Conservation (phyloP, 2,113 vertebrate species). For the Coreoperca whiteheadi region DNA sequence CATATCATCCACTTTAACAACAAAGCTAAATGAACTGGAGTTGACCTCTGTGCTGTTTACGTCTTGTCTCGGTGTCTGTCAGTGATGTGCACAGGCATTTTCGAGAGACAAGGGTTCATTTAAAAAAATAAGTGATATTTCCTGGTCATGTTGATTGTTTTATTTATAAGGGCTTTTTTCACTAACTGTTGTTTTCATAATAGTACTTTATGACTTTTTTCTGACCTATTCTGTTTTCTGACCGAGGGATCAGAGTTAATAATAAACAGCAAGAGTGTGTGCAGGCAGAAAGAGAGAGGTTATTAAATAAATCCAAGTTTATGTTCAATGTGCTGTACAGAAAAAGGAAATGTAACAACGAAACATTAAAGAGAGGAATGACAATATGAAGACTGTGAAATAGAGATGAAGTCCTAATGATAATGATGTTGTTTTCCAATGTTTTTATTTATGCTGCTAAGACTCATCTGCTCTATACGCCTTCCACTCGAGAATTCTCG, state of each 20-base stretch:
- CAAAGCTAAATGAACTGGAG: constrained; percentile 1
- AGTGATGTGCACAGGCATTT: neutral
- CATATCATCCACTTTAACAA: neutral
- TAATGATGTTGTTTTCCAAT: constrained; percentile 50
- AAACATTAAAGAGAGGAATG: constrained; percentile 39
- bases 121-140: neutral
- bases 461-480: constrained; percentile 37
- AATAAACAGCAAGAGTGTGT: constrained; percentile 4
- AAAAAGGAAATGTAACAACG: constrained; percentile 23
- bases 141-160: neutral
- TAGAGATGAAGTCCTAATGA: constrained; percentile 45
- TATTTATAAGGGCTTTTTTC: neutral
- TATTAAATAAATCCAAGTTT: constrained; percentile 28
- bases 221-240: neutral
- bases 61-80: neutral
- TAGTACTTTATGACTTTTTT: neutral
- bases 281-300: neutral
- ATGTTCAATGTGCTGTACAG: constrained; percentile 15
- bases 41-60: constrained; percentile 2
- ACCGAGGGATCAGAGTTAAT: neutral
- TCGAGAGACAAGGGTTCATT: neutral
- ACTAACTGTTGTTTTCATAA: neutral
- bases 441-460: constrained; percentile 47
- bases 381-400: constrained; percentile 20
- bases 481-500: constrained; percentile 31